Percentiles rank a stretch among this genome's conserved stretches.
phyloP scores from a whole-genome alignment of 1,140 invertebrate species.

The Metopolophium dirhodum region DNA sequence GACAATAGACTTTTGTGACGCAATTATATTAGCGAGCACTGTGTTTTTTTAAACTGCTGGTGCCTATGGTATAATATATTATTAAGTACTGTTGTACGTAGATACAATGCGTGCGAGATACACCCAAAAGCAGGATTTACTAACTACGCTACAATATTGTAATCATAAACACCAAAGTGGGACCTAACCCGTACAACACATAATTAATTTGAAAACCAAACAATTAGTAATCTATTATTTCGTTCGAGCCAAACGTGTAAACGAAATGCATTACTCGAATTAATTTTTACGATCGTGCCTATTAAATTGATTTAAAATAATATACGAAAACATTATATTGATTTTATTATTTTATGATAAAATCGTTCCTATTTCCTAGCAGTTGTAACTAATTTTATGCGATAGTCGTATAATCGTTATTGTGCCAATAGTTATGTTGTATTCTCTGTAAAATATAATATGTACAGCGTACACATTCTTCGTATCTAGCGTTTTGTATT shows the following conservation, averaged over 20 bases:
- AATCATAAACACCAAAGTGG: neutral
- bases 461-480: neutral
- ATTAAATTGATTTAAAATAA: neutral
- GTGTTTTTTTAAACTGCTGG: neutral
- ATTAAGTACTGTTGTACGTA: neutral
- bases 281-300: neutral
- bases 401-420: neutral
- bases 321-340: neutral
- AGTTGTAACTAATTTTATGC: neutral
- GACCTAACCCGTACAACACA: neutral
- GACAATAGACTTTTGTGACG: neutral
- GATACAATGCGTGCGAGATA: neutral
- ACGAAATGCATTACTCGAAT: neutral
- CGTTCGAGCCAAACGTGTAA: neutral
- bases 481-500: neutral
- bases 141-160: neutral
- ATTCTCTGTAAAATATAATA: neutral
- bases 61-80: neutral
- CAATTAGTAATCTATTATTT: neutral
- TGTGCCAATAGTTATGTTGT: neutral
- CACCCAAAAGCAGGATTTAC: neutral
- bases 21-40: neutral
- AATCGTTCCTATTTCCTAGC: neutral
- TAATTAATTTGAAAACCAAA: neutral
- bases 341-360: neutral